Conservation (phyloP, 2,888 invertebrate genomes). For the Erannis defoliaria region DNA sequence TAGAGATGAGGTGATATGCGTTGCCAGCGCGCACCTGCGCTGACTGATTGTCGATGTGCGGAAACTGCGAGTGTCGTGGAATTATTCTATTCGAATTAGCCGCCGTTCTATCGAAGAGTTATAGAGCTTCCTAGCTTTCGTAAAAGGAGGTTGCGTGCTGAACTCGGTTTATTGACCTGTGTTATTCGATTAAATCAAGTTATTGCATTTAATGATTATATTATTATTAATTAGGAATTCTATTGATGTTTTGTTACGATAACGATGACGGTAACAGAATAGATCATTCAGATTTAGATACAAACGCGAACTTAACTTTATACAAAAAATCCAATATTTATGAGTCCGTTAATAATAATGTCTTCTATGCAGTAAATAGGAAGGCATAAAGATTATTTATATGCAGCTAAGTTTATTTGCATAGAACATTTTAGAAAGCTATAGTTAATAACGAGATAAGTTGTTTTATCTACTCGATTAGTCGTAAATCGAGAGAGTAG, state of each 20-base stretch:
- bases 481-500: slow-evolving; percentile 7
- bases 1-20: slow-evolving; percentile 1
- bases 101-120: slow-evolving; percentile 11
- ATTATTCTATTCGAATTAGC: slow-evolving; percentile 29
- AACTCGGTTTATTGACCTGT: not conserved
- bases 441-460: slow-evolving; percentile 14
- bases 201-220: not conserved
- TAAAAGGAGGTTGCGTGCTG: slow-evolving; percentile 10
- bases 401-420: slow-evolving; percentile 15
- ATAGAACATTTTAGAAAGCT: slow-evolving; percentile 27
- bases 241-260: not conserved
- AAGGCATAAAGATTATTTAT: slow-evolving; percentile 8
- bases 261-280: no score
- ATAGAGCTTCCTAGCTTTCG: slow-evolving; percentile 17
- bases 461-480: slow-evolving; percentile 13
- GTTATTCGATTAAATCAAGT: slow-evolving; percentile 9
- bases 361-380: not conserved
- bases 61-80: slow-evolving; percentile 19
- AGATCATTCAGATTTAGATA: no score
- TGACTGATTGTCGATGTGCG: slow-evolving; percentile 32
- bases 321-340: no score
- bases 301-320: no score
- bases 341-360: no score
- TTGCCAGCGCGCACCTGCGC: slow-evolving; percentile 31
- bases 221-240: not conserved